Percentiles rank a stretch among this genome's conserved stretches.
These are phyloP conservation scores for Acromyrmex charruanus DNA, from an alignment of 1,140 invertebrate genomes.

Conservation along the genomic window DNA sequence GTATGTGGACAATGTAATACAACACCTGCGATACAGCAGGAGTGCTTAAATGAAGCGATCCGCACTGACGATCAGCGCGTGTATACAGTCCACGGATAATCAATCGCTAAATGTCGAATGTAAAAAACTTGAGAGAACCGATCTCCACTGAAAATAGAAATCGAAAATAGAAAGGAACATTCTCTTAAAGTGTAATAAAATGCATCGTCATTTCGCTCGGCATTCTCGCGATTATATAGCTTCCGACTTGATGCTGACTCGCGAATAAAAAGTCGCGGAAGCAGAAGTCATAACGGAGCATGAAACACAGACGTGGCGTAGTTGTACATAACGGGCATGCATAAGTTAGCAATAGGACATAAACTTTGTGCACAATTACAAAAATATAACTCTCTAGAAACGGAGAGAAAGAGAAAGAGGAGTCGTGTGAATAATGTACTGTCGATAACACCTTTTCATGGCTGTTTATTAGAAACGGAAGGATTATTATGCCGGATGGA, in stretches of 20 bases:
- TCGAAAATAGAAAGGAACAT: background rate
- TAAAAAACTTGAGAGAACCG: background rate
- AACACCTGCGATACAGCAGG: slow-evolving; percentile 75
- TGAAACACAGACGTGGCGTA: slow-evolving; percentile 17
- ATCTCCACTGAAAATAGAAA: slow-evolving; percentile 10
- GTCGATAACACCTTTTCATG: slow-evolving; percentile 28
- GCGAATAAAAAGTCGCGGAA: slow-evolving; percentile 55
- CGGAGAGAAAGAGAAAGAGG: background rate
- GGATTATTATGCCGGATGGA: slow-evolving; percentile 16
- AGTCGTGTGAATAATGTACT: slow-evolving; percentile 29
- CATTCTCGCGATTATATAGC: slow-evolving; percentile 34
- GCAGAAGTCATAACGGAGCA: slow-evolving; percentile 38
- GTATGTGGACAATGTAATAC: slow-evolving; percentile 73
- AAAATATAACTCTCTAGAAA: slow-evolving; percentile 33
- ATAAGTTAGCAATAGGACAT: slow-evolving; percentile 12
- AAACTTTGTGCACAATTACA: slow-evolving; percentile 21
- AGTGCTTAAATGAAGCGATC: slow-evolving; percentile 71
- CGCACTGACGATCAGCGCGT: slow-evolving; percentile 24
- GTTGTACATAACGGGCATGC: slow-evolving; percentile 32
- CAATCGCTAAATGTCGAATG: slow-evolving; percentile 62
- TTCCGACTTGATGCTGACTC: slow-evolving; percentile 25
- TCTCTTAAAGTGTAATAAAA: slow-evolving; percentile 10
- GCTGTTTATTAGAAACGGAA: slow-evolving; percentile 36
- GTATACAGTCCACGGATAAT: slow-evolving; percentile 45
- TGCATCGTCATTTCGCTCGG: slow-evolving; percentile 27